Percentiles rank a stretch among this genome's conserved stretches.
These are phyloP conservation scores for Adrianichthys oophorus DNA, from an alignment of 2,797 vertebrate genomes.

Conservation along the genomic window DNA sequence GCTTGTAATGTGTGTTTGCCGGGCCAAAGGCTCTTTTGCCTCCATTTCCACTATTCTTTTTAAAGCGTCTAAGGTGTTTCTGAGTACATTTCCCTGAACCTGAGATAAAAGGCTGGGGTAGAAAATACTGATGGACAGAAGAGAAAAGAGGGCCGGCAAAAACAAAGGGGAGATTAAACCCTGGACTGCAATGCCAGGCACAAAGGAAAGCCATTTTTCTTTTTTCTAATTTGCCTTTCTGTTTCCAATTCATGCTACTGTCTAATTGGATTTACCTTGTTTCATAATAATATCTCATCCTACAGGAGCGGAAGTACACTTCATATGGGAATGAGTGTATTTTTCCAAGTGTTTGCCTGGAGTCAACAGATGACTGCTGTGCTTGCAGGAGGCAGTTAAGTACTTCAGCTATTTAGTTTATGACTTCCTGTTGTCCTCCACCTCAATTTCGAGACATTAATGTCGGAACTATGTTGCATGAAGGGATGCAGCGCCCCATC, in stretches of 20 bases:
- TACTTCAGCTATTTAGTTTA: constrained; percentile 53
- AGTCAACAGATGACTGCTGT: constrained; percentile 20
- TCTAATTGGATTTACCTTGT: constrained; percentile 69
- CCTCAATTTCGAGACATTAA: constrained; percentile 38
- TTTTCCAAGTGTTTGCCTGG: constrained; percentile 31
- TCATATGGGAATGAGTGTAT: constrained; percentile 20
- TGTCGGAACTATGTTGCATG: constrained; percentile 11
- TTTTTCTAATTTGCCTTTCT: constrained; percentile 15
- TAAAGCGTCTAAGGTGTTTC: constrained; percentile 22
- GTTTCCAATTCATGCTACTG: constrained; percentile 37
- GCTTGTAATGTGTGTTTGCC: constrained; percentile 6
- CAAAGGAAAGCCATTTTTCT: constrained; percentile 47
- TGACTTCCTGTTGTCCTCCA: constrained; percentile 53
- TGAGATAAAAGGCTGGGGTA: constrained; percentile 37
- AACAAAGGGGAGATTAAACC: constrained; percentile 69
- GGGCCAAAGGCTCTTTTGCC: constrained; percentile 19
- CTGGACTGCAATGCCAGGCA: constrained; percentile 48
- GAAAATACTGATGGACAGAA: constrained; percentile 45
- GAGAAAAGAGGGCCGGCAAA: constrained; percentile 39
- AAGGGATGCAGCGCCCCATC: not conserved
- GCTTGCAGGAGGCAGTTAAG: constrained; percentile 36
- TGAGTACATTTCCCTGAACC: constrained; percentile 52
- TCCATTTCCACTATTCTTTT: constrained; percentile 3
- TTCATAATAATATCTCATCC: constrained; percentile 43
- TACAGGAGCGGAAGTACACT: constrained; percentile 19